Evolutionary conservation across 2,797 vertebrate genomes (phyloP).

Genomic region (Orientallactaga sibirica): DNA sequence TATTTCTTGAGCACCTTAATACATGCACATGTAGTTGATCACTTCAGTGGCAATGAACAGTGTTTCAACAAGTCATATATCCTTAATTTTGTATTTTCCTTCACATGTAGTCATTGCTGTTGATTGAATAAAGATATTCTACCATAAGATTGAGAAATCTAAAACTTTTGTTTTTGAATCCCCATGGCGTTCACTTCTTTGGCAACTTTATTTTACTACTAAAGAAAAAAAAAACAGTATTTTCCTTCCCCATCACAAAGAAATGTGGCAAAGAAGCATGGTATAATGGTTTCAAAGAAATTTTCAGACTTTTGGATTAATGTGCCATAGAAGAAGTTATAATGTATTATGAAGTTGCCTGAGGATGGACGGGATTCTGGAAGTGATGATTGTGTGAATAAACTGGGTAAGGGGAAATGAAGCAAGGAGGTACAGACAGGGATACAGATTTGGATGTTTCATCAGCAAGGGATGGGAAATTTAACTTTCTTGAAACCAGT

Average conservation of each 20-base stretch:
- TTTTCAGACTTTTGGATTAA: conserved; percentile 20
- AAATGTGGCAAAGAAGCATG: background rate
- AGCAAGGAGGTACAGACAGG: background rate
- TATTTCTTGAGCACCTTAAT: background rate
- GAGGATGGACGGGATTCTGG: conserved; percentile 4
- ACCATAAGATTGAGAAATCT: background rate
- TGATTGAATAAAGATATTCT: background rate
- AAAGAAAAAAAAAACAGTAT: background rate
- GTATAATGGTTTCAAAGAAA: background rate
- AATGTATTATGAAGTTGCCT: background rate
- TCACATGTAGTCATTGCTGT: background rate
- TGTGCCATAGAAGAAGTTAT: conserved; percentile 22
- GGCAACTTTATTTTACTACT: background rate
- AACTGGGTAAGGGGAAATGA: background rate
- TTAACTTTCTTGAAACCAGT: background rate
- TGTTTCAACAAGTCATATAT: background rate
- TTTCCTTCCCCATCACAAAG: background rate
- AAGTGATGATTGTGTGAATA: background rate
- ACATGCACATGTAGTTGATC: background rate
- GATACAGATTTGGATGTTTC: background rate
- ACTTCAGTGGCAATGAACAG: background rate
- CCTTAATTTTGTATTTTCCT: conserved; percentile 8
- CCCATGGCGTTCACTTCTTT: background rate
- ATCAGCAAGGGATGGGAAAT: background rate
- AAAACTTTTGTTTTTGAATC: background rate